Conservation (phyloP, 2,113 vertebrate genomes). For the Sylvilagus bachmani region DNA sequence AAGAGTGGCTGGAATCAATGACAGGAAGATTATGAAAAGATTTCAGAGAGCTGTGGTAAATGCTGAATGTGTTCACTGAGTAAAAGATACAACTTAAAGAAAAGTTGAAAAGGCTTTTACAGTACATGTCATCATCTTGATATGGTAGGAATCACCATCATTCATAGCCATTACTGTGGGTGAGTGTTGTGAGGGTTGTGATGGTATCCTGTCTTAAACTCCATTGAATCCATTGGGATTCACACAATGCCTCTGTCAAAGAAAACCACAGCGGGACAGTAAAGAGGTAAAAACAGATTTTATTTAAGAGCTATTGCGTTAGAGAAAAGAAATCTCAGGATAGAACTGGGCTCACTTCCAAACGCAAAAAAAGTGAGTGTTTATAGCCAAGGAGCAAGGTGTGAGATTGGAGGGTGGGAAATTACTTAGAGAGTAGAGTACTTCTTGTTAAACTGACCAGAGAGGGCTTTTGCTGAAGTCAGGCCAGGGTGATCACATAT, state of each 20-base stretch:
- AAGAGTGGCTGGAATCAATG: neutral
- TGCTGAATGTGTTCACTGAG: neutral
- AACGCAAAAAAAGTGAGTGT: neutral
- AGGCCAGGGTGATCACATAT: neutral
- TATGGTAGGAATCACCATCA: neutral
- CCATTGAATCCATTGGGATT: neutral
- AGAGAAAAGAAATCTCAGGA: neutral
- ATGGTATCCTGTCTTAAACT: neutral
- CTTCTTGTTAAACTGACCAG: neutral
- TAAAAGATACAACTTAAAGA: neutral
- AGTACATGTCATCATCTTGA: conserved; percentile 14
- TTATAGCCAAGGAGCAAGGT: neutral
- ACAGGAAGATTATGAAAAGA: conserved; percentile 39
- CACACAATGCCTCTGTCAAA: neutral
- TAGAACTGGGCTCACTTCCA: neutral
- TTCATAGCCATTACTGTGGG: neutral
- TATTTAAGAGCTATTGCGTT: neutral
- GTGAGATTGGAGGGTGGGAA: neutral
- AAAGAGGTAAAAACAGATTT: neutral
- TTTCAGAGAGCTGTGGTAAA: neutral
- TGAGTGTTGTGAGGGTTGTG: neutral
- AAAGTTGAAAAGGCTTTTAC: neutral
- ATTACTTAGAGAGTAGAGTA: neutral
- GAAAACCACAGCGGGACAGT: neutral
- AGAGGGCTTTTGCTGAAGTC: neutral